These are phyloP conservation scores for Drosophila stalkeri DNA, from an alignment of 2,888 invertebrate species.

Conservation along the genomic window DNA sequence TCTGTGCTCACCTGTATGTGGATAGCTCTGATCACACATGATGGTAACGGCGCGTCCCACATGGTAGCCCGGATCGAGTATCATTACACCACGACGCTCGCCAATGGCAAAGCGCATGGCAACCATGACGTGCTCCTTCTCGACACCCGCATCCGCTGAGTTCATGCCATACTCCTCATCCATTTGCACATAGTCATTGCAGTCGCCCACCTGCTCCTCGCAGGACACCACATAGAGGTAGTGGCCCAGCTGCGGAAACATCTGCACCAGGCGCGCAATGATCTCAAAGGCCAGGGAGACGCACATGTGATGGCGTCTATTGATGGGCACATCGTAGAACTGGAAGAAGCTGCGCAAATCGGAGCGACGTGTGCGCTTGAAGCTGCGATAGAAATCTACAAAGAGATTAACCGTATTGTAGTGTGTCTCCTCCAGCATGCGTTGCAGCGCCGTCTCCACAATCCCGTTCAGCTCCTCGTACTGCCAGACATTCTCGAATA, in stretches of 20 bases:
- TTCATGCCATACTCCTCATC: conserved; percentile 86
- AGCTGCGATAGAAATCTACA: conserved; percentile 88
- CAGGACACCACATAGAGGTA: conserved; percentile 92
- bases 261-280: conserved; percentile 88
- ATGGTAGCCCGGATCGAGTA: conserved; percentile 96
- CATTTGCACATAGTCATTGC: conserved; percentile 87
- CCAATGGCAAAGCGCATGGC: conserved; percentile 90
- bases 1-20: conserved; percentile 88
- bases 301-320: conserved; percentile 93
- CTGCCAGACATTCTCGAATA: conserved; percentile 85
- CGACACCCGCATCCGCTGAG: conserved; percentile 86
- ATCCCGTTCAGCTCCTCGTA: conserved; percentile 93
- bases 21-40: conserved; percentile 93
- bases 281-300: conserved; percentile 95
- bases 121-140: conserved; percentile 95
- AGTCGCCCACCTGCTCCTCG: conserved; percentile 91
- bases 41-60: conserved; percentile 93
- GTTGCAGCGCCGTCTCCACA: conserved; percentile 92
- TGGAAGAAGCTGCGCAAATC: conserved; percentile 90
- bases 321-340: conserved; percentile 91
- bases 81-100: conserved; percentile 90
- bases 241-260: conserved; percentile 89
- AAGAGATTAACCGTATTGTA: conserved; percentile 96
- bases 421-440: conserved; percentile 92
- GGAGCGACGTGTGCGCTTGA: conserved; percentile 88